Conservation (phyloP, 2,797 vertebrate species). For the Molossus molossus region DNA sequence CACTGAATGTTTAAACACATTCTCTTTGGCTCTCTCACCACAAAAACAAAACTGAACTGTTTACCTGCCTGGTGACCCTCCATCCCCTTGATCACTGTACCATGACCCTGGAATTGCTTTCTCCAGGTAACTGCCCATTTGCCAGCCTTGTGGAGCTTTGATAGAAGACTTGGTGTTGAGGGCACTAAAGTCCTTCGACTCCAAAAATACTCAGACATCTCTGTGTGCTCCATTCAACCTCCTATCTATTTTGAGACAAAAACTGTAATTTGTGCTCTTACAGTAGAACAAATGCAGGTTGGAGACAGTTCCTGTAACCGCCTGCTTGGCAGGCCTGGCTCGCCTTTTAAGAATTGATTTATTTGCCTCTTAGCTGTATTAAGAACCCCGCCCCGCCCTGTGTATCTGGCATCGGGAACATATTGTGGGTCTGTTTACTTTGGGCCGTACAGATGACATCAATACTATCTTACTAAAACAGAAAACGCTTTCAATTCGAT, state of each 20-base stretch:
- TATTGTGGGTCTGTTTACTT: conserved; percentile 71
- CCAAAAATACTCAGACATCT: conserved; percentile 87
- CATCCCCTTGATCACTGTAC: conserved; percentile 50
- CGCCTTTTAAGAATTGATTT: conserved; percentile 83
- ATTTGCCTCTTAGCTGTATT: conserved; percentile 83
- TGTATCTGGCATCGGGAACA: conserved; percentile 66
- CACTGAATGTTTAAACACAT: conserved; percentile 55
- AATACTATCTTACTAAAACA: conserved; percentile 79
- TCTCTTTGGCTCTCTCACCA: conserved; percentile 54
- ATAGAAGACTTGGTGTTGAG: conserved; percentile 83
- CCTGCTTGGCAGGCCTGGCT: conserved; percentile 84
- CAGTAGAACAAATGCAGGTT: conserved; percentile 84
- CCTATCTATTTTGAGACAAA: conserved; percentile 88
- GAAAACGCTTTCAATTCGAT: conserved; percentile 77
- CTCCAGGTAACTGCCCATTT: conserved; percentile 80
- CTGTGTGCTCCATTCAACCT: conserved; percentile 85
- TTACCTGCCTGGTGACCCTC: conserved; percentile 57
- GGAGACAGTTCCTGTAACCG: conserved; percentile 87
- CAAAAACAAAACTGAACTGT: neutral
- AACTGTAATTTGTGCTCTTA: conserved; percentile 88
- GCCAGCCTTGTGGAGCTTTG: conserved; percentile 82
- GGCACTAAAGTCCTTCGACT: conserved; percentile 89
- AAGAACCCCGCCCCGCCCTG: conserved; percentile 67
- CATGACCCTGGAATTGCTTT: conserved; percentile 75
- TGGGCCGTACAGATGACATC: conserved; percentile 76